Percentiles rank a stretch among this genome's conserved stretches.
Evolutionary conservation across 2,113 vertebrate genomes (phyloP).

Genomic region (Tyrannus savana): DNA sequence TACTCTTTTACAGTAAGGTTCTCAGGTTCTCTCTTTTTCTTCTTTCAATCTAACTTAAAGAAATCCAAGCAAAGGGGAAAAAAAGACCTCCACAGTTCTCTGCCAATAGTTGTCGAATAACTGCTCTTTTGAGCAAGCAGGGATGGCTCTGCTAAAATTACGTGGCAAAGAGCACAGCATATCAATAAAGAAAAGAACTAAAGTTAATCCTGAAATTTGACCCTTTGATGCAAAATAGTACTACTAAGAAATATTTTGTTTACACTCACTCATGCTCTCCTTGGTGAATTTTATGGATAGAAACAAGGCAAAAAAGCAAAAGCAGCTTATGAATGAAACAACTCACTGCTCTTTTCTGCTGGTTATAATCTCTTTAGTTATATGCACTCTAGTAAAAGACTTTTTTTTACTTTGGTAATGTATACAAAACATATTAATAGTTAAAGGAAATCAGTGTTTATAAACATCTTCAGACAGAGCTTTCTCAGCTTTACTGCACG

Average conservation of each 20-base stretch:
- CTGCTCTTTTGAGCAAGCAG: not conserved
- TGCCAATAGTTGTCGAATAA: accelerated
- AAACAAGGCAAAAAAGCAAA: not conserved
- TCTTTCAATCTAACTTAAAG: not conserved
- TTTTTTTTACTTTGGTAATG: not conserved
- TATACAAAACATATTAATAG: not conserved
- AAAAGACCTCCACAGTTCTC: not conserved
- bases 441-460: not conserved
- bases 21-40: not conserved
- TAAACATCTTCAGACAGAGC: not conserved
- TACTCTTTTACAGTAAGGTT: not conserved
- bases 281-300: not conserved
- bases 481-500: not conserved
- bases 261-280: not conserved
- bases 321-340: not conserved
- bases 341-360: not conserved
- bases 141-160: not conserved
- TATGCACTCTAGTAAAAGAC: not conserved
- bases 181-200: not conserved
- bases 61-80: not conserved
- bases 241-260: not conserved
- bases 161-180: not conserved
- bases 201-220: not conserved
- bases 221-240: not conserved
- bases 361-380: not conserved